Base-by-base conservation (phyloP, 2,888 invertebrate genomes). In the Copidosoma aretas region DNA sequence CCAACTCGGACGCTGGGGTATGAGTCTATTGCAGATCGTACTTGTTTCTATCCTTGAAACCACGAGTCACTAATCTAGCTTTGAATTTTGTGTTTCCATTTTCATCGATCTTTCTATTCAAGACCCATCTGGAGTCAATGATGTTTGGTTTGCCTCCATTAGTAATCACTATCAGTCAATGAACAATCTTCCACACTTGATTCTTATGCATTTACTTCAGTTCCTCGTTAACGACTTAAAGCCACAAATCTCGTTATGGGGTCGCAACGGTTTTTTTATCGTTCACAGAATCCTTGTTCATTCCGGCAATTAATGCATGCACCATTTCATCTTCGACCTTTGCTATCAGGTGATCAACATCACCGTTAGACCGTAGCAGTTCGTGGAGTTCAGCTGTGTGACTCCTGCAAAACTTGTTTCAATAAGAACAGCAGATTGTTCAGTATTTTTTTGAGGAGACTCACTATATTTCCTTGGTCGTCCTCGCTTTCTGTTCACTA, bases 231-330 rank as follows among this genome's bases (percentile, higher is more conserved):
- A 32, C 32, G 8, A 8, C 46, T 10, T 61, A 24, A 64, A 49
- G 12, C 67, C 69, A 67, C 3, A 54, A 3, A 1, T 25, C 19
- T 49, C 52, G 53, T 8, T 70, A 64, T 53, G 15, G 39, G 1
- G 67, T 52, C 17, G 15, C 1, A 69, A 73, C 67, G 0, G 71
- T 68, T 56, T 73, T 67, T 64, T 46, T 58, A n/a, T 61, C 70
- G 3, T 46, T 60, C 15, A 15, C 21, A 22, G 68, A 69, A 46
- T 73, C 72, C 10, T 56, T 43, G 19, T 69, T 66, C 10, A 70
- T 53, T 1, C 24, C 41, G 1, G 71, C 67, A 1, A 73, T 32
- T 17, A 68, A 21, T 17, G 60, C 67, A 24, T 64, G 60, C 22
- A 1, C 57, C 14, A 14, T 14, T 39, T 70, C n/a, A n/a, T 72